Evolutionary conservation across 1,140 invertebrate species (phyloP).

Genomic region (Drusus annulatus): DNA sequence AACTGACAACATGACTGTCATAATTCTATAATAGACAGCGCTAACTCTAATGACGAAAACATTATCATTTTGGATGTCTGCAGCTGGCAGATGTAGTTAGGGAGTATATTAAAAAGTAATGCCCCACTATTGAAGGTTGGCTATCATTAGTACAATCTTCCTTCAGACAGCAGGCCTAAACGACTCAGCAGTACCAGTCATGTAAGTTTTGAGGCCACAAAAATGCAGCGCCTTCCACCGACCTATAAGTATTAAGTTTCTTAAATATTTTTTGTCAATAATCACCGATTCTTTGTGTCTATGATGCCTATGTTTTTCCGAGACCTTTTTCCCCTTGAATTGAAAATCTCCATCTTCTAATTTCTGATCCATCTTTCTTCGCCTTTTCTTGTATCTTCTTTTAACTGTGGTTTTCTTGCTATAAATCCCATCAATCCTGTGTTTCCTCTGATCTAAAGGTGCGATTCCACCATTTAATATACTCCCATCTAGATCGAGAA

Average conservation of each 20-base stretch:
- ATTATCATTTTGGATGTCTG: too few relatives aligned
- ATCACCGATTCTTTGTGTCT: slow-evolving; percentile 37
- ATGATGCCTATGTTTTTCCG: slow-evolving; percentile 39
- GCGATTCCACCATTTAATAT: background rate
- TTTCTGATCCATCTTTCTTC: slow-evolving; percentile 40
- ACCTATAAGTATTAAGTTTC: background rate
- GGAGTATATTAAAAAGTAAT: too few relatives aligned
- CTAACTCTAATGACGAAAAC: too few relatives aligned
- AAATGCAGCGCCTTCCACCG: too few relatives aligned
- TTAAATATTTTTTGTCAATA: background rate
- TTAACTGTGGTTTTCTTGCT: slow-evolving; percentile 19
- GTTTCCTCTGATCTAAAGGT: background rate
- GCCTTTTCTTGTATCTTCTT: slow-evolving; percentile 46
- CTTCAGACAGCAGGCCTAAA: too few relatives aligned
- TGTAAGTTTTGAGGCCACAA: background rate
- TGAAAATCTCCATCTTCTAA: slow-evolving; percentile 34
- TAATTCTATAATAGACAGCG: too few relatives aligned
- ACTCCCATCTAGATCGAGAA: background rate
- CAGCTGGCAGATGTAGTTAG: too few relatives aligned
- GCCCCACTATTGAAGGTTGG: too few relatives aligned
- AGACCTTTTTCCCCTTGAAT: slow-evolving; percentile 34
- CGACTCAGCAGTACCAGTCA: background rate
- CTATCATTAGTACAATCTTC: too few relatives aligned
- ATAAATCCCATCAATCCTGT: background rate
- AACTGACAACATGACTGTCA: too few relatives aligned